phyloP scores from a whole-genome alignment of 2,797 vertebrate genomes.

The Sphaeramia orbicularis region DNA sequence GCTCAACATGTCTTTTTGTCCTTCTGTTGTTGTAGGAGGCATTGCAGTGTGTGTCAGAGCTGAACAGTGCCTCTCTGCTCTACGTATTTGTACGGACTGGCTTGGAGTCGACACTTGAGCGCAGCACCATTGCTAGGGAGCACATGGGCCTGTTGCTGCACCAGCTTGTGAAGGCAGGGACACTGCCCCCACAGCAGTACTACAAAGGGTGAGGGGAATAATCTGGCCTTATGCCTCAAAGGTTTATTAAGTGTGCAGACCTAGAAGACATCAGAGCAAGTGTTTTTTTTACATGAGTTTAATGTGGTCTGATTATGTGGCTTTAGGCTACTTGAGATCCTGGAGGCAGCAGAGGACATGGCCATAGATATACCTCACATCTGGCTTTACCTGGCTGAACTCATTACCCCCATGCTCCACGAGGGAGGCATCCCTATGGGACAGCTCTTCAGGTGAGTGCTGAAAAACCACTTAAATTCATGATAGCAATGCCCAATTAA shows the following conservation, averaged over 20 bases:
- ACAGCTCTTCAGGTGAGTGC: constrained; percentile 91
- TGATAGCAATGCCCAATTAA: no score
- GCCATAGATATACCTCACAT: constrained; percentile 99
- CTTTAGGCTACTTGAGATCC: constrained; percentile 90
- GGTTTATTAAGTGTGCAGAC: neutral
- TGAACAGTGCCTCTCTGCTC: constrained; percentile 89
- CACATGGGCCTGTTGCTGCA: constrained; percentile 92
- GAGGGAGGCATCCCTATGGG: constrained; percentile 95
- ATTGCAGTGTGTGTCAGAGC: constrained; percentile 93
- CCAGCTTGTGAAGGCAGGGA: constrained; percentile 88
- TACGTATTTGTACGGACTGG: constrained; percentile 94
- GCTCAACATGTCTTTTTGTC: neutral
- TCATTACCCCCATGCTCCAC: constrained; percentile 92
- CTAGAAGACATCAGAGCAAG: neutral
- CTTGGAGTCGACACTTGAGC: constrained; percentile 94
- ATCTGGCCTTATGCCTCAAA: neutral
- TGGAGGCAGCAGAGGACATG: constrained; percentile 95
- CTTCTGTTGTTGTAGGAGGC: constrained; percentile 87
- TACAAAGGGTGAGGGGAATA: constrained; percentile 90
- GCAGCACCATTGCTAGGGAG: constrained; percentile 93
- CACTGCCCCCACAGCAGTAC: constrained; percentile 90
- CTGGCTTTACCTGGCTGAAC: constrained; percentile 96
- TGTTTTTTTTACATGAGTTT: neutral
- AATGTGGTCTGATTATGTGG: constrained; percentile 1
- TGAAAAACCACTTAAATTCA: no score